These are phyloP conservation scores for Elegia similella DNA, from an alignment of 2,888 invertebrate species.

Conservation along the genomic window DNA sequence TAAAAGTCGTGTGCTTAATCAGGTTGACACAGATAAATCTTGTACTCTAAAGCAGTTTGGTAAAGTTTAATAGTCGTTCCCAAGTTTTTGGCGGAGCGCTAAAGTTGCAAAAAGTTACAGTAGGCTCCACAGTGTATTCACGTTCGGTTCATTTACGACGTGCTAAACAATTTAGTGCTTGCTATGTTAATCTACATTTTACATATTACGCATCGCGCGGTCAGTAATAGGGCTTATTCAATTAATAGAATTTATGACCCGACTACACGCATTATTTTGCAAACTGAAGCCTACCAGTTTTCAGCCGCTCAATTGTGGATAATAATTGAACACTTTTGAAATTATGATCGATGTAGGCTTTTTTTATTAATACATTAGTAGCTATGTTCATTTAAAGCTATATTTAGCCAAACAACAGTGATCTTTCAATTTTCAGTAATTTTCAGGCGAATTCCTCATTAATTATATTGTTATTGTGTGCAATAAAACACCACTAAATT, in stretches of 20 bases:
- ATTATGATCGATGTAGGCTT: no score
- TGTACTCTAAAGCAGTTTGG: conserved; percentile 26
- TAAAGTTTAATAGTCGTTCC: conserved; percentile 64
- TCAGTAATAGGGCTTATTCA: conserved; percentile 5
- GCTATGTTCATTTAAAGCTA: no score
- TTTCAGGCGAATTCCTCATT: no score
- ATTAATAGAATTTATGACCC: conserved; percentile 8
- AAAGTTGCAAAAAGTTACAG: conserved; percentile 53
- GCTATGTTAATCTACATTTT: conserved; percentile 11
- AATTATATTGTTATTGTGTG: no score
- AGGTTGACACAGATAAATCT: no score
- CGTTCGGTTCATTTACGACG: conserved; percentile 38
- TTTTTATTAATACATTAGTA: no score
- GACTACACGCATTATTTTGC: neutral
- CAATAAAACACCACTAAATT: no score
- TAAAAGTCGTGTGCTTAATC: no score
- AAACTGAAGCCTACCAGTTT: neutral
- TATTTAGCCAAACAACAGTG: no score
- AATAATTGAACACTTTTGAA: no score
- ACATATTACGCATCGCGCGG: neutral
- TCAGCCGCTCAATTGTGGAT: neutral
- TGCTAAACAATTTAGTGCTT: conserved; percentile 21
- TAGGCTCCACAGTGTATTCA: conserved; percentile 41
- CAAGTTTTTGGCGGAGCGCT: conserved; percentile 45
- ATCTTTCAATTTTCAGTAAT: no score